Conservation (phyloP, 1,140 invertebrate genomes). For the Ephestia elutella region DNA sequence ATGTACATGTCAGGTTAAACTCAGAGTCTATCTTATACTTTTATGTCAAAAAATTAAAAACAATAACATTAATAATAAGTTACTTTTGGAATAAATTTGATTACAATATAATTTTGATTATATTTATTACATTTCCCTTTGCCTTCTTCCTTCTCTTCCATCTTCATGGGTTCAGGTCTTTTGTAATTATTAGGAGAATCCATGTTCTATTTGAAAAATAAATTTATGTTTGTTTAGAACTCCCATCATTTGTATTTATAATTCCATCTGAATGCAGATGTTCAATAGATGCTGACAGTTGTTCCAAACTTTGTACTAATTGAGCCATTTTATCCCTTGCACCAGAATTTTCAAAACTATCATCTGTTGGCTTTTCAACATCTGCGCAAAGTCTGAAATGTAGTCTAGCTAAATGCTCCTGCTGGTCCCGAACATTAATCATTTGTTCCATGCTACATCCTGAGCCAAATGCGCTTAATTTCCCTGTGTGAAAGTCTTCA, state of each 20-base stretch:
- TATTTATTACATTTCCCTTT: no score
- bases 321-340: conserved; percentile 86
- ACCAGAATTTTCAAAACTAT: conserved; percentile 69
- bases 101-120: no score
- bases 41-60: no score
- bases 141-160: no score
- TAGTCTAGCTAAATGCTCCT: conserved; percentile 91
- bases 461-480: conserved; percentile 93
- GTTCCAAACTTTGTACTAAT: conserved; percentile 86
- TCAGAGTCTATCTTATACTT: no score
- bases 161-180: no score
- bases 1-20: no score
- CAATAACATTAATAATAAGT: no score
- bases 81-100: no score
- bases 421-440: conserved; percentile 96
- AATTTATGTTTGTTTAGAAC: conserved; percentile 11
- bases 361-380: conserved; percentile 62
- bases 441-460: conserved; percentile 96
- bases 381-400: conserved; percentile 81
- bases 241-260: conserved; percentile 23
- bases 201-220: no score
- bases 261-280: conserved; percentile 80
- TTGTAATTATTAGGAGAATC: no score
- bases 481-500: conserved; percentile 95
- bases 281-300: conserved; percentile 89